Base-by-base conservation (phyloP, 1,140 invertebrate species). In the Aphelinus atriplicis region DNA sequence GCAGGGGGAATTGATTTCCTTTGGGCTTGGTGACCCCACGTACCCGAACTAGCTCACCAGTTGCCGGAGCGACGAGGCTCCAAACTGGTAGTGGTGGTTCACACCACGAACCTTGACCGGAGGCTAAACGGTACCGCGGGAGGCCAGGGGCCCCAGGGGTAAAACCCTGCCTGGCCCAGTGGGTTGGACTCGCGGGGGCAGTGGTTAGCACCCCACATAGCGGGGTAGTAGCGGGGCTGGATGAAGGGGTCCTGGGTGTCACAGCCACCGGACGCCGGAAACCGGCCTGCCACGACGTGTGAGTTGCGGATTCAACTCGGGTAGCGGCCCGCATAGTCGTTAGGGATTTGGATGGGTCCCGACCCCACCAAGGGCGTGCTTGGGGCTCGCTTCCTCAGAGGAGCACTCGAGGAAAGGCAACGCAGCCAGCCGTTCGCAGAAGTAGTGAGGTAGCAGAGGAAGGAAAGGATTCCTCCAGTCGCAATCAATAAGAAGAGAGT, bases 1-100 rank as follows among this genome's bases (percentile, higher is more conserved):
- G n/a, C 10, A 5, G 3, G n/a, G n/a, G 26, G 5, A 42, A 47
- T 47, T 47, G 6, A 47, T 26, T 26, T 7, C 7, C 71, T 64
- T 64, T 73, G 71, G 71, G 71, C 7, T 3, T 73, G 50, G 71
- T 51, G 71, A 48, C 2, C 51, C 61, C 61, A 73, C 71, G 61
- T 26, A 64, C 51, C 60, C 50, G 47, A 64, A 45, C 61, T 47
- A 46, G 61, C n/a, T 7, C 1, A 3, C 5, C 61, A 1, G 46
- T 26, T 63, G 6, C 61, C 61, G 46, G 45, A 43, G 4, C 56
- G 62, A 26, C 3, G 50, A 56, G 55, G 53, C 7, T 61, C 48
- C 45, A 50, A 51, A 26, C 26, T 26, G 26, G 26, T 26, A 26
- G 26, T 26, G 26, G 26, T 26, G 26, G 26, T 26, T 26, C 26